Base-by-base conservation (phyloP, 2,113 vertebrate genomes). In the Columbina picui region DNA sequence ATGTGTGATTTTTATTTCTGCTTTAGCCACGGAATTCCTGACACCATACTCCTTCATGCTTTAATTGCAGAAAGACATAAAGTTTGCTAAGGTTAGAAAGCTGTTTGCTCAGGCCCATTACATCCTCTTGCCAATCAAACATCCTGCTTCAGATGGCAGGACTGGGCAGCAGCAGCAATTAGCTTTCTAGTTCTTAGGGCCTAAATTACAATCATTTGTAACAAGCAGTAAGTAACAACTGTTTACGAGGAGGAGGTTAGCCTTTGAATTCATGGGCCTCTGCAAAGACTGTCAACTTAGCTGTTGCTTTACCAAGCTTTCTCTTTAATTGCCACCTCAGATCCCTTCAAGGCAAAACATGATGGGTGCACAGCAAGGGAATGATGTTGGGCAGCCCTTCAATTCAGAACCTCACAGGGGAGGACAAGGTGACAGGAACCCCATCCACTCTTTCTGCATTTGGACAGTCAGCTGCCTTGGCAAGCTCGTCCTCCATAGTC, bases 351-450 rank as follows among this genome's bases (percentile, higher is more conserved):
- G 73, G 32, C 53, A 73, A 87, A 52, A 49, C 17, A 41, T 25
- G 60, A 61, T 34, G 52, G 21, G 9, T 57, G 26, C 0, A 1
- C 10, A 22, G 36, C 7, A 32, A 53, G 18, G 43, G 57, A 53
- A 59, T 0, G 2, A 3, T 29, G 12, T 27, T 15, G 52, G 26
- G 52, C 19, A 53, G 25, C 18, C 15, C 18, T 10, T 70, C 25
- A 15, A 3, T 10, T 36, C 36, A 52, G 49, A 38, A 19, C 5
- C 14, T 52, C 2, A 2, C 5, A 17, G 39, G 16, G 64, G 45
- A 52, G 29, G 10, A 15, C 15, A 11, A 10, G 4, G 29, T 23
- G 22, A 23, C 0, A 1, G 36, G 32, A n/a, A 59, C 20, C 5
- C 7, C 34, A 1, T 55, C 34, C 8, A 1, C 34, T 13, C 21